Conservation (phyloP, 2,797 vertebrate genomes). For the Australoheros facetus region DNA sequence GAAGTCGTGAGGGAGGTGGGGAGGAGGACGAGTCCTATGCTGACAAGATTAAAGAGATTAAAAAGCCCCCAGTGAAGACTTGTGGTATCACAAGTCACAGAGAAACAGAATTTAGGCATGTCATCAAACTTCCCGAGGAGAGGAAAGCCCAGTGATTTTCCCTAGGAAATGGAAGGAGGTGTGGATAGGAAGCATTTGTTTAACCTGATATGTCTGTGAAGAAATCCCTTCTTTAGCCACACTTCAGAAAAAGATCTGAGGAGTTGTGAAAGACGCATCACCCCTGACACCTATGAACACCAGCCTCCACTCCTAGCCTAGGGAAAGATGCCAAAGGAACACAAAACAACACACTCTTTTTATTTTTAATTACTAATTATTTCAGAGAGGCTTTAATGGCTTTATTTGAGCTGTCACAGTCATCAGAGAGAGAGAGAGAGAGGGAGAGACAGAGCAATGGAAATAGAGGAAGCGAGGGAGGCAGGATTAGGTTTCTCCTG, state of each 20-base stretch:
- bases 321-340: constrained; percentile 55
- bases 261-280: constrained; percentile 37
- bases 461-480: constrained; percentile 64
- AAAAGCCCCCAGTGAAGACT: constrained; percentile 54
- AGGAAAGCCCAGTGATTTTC: constrained; percentile 58
- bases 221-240: constrained; percentile 48
- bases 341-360: constrained; percentile 65
- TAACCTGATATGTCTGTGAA: constrained; percentile 56
- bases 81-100: constrained; percentile 48
- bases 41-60: constrained; percentile 76
- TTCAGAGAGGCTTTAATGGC: constrained; percentile 83
- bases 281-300: constrained; percentile 66
- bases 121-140: constrained; percentile 53
- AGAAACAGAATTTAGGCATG: constrained; percentile 51
- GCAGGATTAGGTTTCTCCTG: constrained; percentile 76
- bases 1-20: constrained; percentile 21
- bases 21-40: constrained; percentile 45
- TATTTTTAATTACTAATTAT: constrained; percentile 86
- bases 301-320: constrained; percentile 42
- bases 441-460: constrained; percentile 47
- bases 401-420: constrained; percentile 88
- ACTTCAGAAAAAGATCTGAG: constrained; percentile 56
- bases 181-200: constrained; percentile 45
- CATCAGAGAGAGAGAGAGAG: constrained; percentile 70
- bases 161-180: background rate